Evolutionary conservation across 1,140 invertebrate species (phyloP).

Genomic region (Lepidostoma basale): DNA sequence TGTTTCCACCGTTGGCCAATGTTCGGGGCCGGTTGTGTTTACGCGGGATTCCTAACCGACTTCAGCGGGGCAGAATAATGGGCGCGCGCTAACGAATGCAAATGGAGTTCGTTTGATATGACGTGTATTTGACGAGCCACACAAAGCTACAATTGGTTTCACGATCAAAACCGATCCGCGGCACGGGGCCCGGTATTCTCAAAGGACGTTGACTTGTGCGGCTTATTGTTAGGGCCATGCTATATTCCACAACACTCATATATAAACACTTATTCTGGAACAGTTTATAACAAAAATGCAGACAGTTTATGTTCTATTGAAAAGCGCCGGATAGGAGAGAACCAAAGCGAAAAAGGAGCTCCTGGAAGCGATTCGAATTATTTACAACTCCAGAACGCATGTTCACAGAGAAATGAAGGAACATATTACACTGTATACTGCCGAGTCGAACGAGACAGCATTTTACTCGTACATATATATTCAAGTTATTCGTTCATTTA

Average conservation of each 20-base stretch:
- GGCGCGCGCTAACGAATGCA: conserved; percentile 1
- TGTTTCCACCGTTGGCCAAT: neutral
- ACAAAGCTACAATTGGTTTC: neutral
- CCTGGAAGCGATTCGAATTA: no score
- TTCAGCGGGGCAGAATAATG: conserved; percentile 1
- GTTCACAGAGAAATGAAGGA: no score
- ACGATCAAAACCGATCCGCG: neutral
- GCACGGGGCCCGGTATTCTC: neutral
- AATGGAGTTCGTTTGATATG: conserved; percentile 4
- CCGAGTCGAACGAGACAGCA: no score
- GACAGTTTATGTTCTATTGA: neutral
- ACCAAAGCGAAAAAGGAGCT: no score
- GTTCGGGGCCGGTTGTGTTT: neutral
- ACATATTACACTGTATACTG: no score
- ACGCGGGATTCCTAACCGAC: neutral
- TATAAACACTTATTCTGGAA: neutral
- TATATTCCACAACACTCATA: conserved; percentile 4
- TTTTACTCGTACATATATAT: no score
- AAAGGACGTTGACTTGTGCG: conserved; percentile 9
- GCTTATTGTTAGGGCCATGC: neutral
- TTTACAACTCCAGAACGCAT: no score
- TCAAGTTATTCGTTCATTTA: no score
- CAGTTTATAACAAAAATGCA: neutral
- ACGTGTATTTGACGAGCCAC: conserved; percentile 1
- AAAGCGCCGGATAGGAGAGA: neutral